A percentile compares a stretch with the other conserved stretches of the same genome.
These are phyloP conservation scores for Aplocera efformata DNA, from an alignment of 2,888 invertebrate species.

Conservation along the genomic window DNA sequence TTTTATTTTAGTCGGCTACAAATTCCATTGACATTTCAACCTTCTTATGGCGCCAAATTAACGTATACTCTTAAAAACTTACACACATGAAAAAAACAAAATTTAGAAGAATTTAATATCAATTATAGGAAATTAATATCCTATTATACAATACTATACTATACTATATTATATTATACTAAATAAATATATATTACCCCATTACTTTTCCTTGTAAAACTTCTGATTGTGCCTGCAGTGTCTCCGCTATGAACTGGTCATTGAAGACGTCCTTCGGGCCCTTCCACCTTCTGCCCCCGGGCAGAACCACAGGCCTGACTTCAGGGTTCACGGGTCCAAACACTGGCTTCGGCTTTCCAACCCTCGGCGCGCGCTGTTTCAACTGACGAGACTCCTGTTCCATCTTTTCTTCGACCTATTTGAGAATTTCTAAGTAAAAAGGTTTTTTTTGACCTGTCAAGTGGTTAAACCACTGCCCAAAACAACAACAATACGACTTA, in stretches of 20 bases:
- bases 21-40: too few relatives aligned
- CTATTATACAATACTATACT: too few relatives aligned
- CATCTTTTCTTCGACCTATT: slow-evolving; percentile 51
- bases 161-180: too few relatives aligned
- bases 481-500: too few relatives aligned
- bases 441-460: too few relatives aligned
- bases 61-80: too few relatives aligned
- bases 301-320: slow-evolving; percentile 86
- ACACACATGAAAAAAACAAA: too few relatives aligned
- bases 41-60: too few relatives aligned
- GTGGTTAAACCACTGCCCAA: too few relatives aligned
- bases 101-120: too few relatives aligned
- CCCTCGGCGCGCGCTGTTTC: slow-evolving; percentile 70
- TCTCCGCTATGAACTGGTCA: slow-evolving; percentile 93
- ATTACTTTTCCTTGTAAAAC: slow-evolving; percentile 90
- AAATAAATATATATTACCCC: slow-evolving; percentile 81
- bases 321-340: slow-evolving; percentile 83
- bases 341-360: slow-evolving; percentile 58
- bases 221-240: slow-evolving; percentile 91
- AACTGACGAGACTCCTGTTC: slow-evolving; percentile 68
- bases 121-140: too few relatives aligned
- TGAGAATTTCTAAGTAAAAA: neutral
- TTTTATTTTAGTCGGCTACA: too few relatives aligned
- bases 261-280: slow-evolving; percentile 93
- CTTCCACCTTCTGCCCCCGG: slow-evolving; percentile 89